Conservation (phyloP, 2,888 invertebrate species). For the Entomobrya proxima region DNA sequence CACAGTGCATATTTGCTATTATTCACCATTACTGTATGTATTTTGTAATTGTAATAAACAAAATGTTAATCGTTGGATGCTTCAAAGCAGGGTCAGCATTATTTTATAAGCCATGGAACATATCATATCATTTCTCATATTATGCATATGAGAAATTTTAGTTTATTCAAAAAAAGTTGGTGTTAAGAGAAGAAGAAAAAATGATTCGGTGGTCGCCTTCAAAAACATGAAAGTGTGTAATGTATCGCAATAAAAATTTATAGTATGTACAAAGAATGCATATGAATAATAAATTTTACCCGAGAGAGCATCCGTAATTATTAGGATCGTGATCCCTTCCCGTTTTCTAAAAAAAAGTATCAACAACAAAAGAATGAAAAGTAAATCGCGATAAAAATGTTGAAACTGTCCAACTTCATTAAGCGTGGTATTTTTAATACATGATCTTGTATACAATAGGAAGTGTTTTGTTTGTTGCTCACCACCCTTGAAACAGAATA, state of each 20-base stretch:
- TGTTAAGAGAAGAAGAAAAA: neutral
- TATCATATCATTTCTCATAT: neutral
- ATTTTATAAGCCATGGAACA: conserved; percentile 15
- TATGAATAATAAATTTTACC: conserved; percentile 32
- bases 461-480: conserved; percentile 27
- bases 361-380: neutral
- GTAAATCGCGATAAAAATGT: conserved; percentile 20
- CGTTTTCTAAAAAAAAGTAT: neutral
- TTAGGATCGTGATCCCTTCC: neutral
- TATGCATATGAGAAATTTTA: neutral
- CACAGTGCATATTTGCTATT: neutral
- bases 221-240: neutral
- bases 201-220: neutral
- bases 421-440: neutral
- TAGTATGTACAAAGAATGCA: neutral
- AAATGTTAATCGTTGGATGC: no score
- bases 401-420: conserved; percentile 46
- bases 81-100: neutral
- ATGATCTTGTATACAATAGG: neutral
- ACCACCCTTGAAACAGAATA: conserved; percentile 11
- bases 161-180: neutral
- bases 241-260: conserved; percentile 15
- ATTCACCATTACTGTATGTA: neutral
- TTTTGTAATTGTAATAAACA: no score
- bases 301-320: conserved; percentile 15